Conservation (phyloP, 2,797 vertebrate species). For the Sarcophilus harrisii region DNA sequence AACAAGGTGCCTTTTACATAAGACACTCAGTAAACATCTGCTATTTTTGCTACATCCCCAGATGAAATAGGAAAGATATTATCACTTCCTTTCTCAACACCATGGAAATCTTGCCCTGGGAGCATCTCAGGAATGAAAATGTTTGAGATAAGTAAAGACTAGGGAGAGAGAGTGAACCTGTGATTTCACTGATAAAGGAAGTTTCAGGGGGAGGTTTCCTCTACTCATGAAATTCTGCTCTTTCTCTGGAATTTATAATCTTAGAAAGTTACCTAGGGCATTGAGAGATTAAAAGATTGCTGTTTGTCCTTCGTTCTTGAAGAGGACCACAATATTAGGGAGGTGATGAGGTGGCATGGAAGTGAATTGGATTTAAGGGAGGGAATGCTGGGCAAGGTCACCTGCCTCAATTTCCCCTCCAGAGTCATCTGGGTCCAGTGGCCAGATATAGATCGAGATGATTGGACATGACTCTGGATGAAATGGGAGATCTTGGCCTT, state of each 20-base stretch:
- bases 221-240: background rate
- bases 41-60: background rate
- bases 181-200: background rate
- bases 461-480: no score
- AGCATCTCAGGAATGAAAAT: background rate
- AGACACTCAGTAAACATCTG: background rate
- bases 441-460: no score
- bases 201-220: background rate
- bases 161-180: background rate
- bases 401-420: no score
- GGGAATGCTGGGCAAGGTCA: no score
- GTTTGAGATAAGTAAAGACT: background rate
- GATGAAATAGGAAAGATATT: slow-evolving; percentile 2
- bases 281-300: background rate
- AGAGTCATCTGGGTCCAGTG: no score
- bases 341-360: no score
- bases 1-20: background rate
- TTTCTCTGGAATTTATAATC: background rate
- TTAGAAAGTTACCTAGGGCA: background rate
- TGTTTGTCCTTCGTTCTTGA: no score
- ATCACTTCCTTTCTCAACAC: background rate
- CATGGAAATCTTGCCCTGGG: background rate
- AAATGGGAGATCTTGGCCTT: no score
- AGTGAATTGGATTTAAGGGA: no score
- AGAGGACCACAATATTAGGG: no score